Evolutionary conservation across 2,888 invertebrate species (phyloP), one percentile per base, ranked within the genome.

Genomic region (Eupithecia exiguata): DNA sequence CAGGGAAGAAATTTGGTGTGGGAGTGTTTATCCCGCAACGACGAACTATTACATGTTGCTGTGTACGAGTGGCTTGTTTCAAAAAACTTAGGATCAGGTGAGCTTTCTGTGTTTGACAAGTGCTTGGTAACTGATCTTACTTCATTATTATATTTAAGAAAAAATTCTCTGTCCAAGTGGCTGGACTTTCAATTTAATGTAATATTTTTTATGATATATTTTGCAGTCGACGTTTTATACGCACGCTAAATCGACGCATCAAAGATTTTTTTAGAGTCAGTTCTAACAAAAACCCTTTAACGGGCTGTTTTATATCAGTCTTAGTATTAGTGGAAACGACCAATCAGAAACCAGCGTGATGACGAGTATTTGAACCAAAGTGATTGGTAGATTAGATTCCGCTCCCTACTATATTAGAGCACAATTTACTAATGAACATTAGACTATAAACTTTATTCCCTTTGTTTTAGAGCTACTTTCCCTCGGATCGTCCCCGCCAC

Each of bases 1-100:
- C 81, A 94, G 94, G 94, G 93, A 69, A 88, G 93, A 74, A 92
- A 93, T 86, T 94, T 97, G 35, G 96, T 97, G 25, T 94, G 95
- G 80, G 96, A 96, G 81, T 96, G 96, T 73, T 90, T 97, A 18
- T 95, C 96, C 68, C 95, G 96, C 7, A 94, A 96, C 7, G 99
- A 99, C 90, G 98, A 99, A 87, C 94, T 99, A 21, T 95, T 99
- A 74, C 99, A 99, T 86, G 97, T 98, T 0, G 96, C 98, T 0
- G 95, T 99, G 0, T 99, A 99, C 88, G 97, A 98, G 82, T 99
- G 99, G 99, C 96, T 99, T 87, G 96, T 98, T 78, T 95, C 96
- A 0, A 96, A 97, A 87, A 95, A 97, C 80, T 95, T 98, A 86
- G 95, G 96, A 63, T 89, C 93, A 84, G 94, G 94, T 94, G 86